A percentile compares a stretch with the other conserved stretches of the same genome.
These are phyloP conservation scores for Calameuta pallipes DNA, from an alignment of 2,888 invertebrate species.

Conservation along the genomic window DNA sequence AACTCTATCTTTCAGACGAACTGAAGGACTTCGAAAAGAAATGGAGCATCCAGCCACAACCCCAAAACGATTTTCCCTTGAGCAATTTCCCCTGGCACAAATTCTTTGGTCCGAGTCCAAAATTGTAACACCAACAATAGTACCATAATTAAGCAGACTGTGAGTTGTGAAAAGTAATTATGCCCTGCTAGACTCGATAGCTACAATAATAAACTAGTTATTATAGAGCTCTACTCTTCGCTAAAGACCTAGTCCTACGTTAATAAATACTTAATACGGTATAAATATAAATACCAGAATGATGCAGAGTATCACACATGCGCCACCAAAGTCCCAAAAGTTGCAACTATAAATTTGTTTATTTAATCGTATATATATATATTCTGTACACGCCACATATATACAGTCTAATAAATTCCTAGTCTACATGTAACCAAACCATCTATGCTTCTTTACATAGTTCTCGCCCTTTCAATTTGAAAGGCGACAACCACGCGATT, in stretches of 20 bases:
- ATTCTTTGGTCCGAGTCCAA: constrained; percentile 56
- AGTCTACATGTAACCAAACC: neutral
- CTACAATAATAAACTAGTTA: neutral
- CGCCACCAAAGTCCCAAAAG: neutral
- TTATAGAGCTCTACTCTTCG: neutral
- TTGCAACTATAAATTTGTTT: constrained; percentile 47
- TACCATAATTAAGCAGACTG: neutral
- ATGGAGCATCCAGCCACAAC: constrained; percentile 30
- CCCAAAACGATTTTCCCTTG: constrained; percentile 11
- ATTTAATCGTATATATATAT: constrained; percentile 42
- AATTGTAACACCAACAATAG: constrained; percentile 36
- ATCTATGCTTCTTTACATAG: constrained; percentile 12
- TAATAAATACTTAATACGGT: neutral
- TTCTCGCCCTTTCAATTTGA: neutral
- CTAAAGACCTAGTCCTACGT: neutral
- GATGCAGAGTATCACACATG: neutral
- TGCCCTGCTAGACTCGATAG: neutral
- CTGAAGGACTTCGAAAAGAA: constrained; percentile 40
- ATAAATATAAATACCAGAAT: neutral
- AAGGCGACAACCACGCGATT: neutral
- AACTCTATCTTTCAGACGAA: constrained; percentile 42
- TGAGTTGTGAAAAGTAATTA: neutral
- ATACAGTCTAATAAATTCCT: constrained; percentile 38
- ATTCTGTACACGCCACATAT: constrained; percentile 41
- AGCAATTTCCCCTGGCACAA: constrained; percentile 51